These are phyloP conservation scores for Catamblyrhynchus diadema DNA, from an alignment of 2,797 vertebrate species.

Conservation along the genomic window DNA sequence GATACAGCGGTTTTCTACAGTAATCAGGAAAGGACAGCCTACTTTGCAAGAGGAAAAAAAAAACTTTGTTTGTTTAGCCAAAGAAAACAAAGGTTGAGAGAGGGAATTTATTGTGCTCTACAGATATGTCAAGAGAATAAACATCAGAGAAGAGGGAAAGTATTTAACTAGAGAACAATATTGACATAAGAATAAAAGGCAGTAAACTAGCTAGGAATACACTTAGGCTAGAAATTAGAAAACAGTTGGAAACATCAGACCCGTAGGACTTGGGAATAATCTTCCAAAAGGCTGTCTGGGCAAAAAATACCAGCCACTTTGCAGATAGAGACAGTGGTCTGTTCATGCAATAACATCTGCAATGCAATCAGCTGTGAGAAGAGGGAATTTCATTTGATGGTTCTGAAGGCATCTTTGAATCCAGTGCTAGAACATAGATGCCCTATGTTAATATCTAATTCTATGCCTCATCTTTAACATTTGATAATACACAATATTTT, in stretches of 20 bases:
- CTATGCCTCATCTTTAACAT: not conserved
- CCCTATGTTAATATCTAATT: not conserved
- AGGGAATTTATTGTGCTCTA: conserved; percentile 16
- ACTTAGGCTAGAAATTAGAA: not conserved
- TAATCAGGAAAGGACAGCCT: not conserved
- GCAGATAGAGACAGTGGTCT: not conserved
- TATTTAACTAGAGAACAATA: conserved; percentile 36
- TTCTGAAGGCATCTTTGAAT: not conserved
- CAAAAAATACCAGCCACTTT: not conserved
- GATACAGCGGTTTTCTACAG: not conserved
- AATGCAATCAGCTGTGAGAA: not conserved
- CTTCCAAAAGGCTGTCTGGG: not conserved
- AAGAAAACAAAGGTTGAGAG: conserved; percentile 41
- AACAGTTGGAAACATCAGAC: not conserved
- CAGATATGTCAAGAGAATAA: conserved; percentile 37
- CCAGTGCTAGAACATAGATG: not conserved
- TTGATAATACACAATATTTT: not conserved
- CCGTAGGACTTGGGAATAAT: not conserved
- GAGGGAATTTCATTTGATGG: not conserved
- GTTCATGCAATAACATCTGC: not conserved
- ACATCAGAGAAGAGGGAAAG: not conserved
- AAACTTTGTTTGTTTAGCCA: conserved; percentile 8
- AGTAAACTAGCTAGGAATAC: not conserved
- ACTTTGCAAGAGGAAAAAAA: not conserved
- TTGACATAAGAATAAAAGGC: conserved; percentile 27